Conservation (phyloP, 2,113 vertebrate genomes). For the Thunnus thynnus region DNA sequence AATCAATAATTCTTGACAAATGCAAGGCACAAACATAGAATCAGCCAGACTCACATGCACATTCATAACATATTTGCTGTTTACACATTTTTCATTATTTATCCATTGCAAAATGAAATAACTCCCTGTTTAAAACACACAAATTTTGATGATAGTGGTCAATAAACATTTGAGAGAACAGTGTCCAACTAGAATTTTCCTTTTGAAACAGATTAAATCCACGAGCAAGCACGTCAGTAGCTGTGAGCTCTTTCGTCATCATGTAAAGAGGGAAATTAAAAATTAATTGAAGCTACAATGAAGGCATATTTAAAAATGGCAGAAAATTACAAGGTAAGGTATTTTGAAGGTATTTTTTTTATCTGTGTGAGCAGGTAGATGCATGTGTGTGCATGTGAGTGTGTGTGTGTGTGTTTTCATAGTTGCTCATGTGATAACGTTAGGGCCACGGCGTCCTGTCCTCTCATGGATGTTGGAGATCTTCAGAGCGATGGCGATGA, state of each 20-base stretch:
- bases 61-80: conserved; percentile 39
- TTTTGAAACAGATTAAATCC: conserved; percentile 17
- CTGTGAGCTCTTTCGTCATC: neutral
- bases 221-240: conserved; percentile 2
- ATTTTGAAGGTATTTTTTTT: conserved; percentile 14
- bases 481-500: conserved; percentile 98
- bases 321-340: neutral
- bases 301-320: conserved; percentile 3
- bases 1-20: conserved; percentile 12
- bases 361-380: conserved; percentile 43
- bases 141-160: conserved; percentile 31
- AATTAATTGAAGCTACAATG: conserved; percentile 21
- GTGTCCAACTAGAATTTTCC: neutral
- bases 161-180: conserved; percentile 31
- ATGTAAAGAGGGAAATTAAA: conserved; percentile 21
- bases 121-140: conserved; percentile 8
- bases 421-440: conserved; percentile 93
- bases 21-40: conserved; percentile 42
- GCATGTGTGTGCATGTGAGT: conserved; percentile 28
- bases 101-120: conserved; percentile 35
- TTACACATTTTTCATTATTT: conserved; percentile 17
- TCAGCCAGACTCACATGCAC: conserved; percentile 23
- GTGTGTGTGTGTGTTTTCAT: conserved; percentile 28
- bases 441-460: conserved; percentile 94
- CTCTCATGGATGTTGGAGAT: conserved; percentile 97